Evolutionary conservation across 1,140 invertebrate genomes (phyloP).

Genomic region (Drosophila bipectinata): DNA sequence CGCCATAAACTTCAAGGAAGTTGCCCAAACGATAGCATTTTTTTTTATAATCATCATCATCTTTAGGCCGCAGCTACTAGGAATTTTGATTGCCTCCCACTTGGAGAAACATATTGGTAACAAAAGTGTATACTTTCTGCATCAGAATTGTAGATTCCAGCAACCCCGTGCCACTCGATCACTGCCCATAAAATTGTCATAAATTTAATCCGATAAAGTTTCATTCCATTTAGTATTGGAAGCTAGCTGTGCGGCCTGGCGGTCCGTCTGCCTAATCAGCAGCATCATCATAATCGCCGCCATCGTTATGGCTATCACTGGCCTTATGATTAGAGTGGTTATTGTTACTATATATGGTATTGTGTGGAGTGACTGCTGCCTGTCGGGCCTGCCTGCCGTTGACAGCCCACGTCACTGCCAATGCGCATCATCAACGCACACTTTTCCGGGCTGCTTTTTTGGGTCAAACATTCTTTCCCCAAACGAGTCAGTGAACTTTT

Average conservation of each 20-base stretch:
- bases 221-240: conserved; percentile 55
- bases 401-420: conserved; percentile 58
- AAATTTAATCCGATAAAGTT: conserved; percentile 77
- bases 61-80: not conserved
- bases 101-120: not conserved
- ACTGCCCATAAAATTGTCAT: conserved; percentile 66
- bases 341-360: conserved; percentile 18
- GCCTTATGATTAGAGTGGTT: conserved; percentile 48
- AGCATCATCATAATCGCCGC: conserved; percentile 42
- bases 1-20: conserved; percentile 72
- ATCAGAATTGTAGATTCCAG: too few relatives aligned
- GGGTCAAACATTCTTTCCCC: conserved; percentile 59
- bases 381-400: conserved; percentile 34
- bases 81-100: conserved; percentile 45
- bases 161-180: conserved; percentile 23
- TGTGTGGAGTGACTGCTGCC: conserved; percentile 17
- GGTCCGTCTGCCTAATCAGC: conserved; percentile 45
- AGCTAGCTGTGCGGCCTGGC: not conserved
- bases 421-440: conserved; percentile 32
- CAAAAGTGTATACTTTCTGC: not conserved
- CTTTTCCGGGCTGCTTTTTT: conserved; percentile 61
- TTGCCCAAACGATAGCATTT: conserved; percentile 44
- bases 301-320: conserved; percentile 32
- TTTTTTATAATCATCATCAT: conserved; percentile 10
- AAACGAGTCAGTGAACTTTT: conserved; percentile 71